Evolutionary conservation across 2,888 invertebrate genomes (phyloP), one percentile per base, ranked within the genome.

Genomic region (Ennomos fuscantarius): DNA sequence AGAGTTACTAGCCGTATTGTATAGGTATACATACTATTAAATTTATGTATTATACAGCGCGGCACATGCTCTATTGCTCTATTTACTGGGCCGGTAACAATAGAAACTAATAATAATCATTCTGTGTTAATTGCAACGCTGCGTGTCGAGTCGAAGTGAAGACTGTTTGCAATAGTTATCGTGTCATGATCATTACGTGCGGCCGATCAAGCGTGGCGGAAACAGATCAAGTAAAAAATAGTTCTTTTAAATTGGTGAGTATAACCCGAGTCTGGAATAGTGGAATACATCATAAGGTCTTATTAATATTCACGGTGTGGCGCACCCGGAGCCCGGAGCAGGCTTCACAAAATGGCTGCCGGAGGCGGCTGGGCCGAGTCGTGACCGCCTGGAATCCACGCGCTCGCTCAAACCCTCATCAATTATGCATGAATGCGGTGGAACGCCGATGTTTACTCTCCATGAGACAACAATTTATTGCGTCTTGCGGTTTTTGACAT

Each of bases 381-480:
- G 90, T 89, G 89, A 89, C 89, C 86, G 89, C 81, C 85, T 81
- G 88, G 91, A 89, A 87, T 90, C 88, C 85, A 87, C 83, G 84
- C 86, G 84, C 79, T 86, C 82, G 84, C 79, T 84, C 81, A 77
- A 83, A 85, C 87, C 86, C 88, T 87, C 90, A 91, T 91, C 89
- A 90, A 88, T 91, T 89, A 91, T 91, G 89, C 88, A 90, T 89
- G 90, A 91, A 90, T 89, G 90, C 87, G 87, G 81, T 81, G 80
- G 82, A 89, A 84, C 86, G 86, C 78, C 87, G 82, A 87, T 90
- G 90, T 90, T 90, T 89, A 87, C 89, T 87, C 86, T 88, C 86
- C 85, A 84, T 79, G 86, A 86, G 87, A 89, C 87, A 85, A 86
- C 86, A 85, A 91, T 91, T 91, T 90, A 89, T 89, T 87, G 84